These are phyloP conservation scores for Tetraneura akinire DNA, from an alignment of 1,140 invertebrate genomes.

Conservation along the genomic window DNA sequence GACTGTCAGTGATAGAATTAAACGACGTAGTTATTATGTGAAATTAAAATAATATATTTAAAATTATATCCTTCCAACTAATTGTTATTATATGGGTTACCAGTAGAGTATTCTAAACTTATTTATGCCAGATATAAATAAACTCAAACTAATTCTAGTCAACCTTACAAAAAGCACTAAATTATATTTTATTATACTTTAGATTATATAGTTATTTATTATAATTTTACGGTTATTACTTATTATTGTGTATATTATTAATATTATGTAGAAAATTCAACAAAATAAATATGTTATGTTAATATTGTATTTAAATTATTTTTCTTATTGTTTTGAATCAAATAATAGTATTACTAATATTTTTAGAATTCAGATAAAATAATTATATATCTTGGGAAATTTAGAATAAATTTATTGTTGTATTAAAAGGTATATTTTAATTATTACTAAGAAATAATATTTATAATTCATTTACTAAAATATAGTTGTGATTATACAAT, in stretches of 20 bases:
- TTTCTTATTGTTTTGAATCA: constrained; percentile 7
- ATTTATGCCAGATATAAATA: not conserved
- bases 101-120: constrained; percentile 8
- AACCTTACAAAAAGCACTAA: not conserved
- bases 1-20: constrained; percentile 80
- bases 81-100: constrained; percentile 20
- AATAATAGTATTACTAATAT: constrained; percentile 29
- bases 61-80: not conserved
- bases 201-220: constrained; percentile 29
- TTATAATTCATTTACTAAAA: not conserved
- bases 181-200: constrained; percentile 33
- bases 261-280: not conserved
- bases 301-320: constrained; percentile 16
- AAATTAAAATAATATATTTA: constrained; percentile 25
- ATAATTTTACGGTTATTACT: not conserved
- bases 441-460: too few relatives aligned
- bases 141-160: not conserved
- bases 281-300: constrained; percentile 23
- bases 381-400: not conserved
- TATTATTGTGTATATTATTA: constrained; percentile 1
- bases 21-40: constrained; percentile 80
- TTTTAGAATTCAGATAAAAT: not conserved
- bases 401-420: not conserved
- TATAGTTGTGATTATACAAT: not conserved
- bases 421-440: not conserved